phyloP scores from a whole-genome alignment of 2,888 invertebrate species.

The Agrilus biguttatus region DNA sequence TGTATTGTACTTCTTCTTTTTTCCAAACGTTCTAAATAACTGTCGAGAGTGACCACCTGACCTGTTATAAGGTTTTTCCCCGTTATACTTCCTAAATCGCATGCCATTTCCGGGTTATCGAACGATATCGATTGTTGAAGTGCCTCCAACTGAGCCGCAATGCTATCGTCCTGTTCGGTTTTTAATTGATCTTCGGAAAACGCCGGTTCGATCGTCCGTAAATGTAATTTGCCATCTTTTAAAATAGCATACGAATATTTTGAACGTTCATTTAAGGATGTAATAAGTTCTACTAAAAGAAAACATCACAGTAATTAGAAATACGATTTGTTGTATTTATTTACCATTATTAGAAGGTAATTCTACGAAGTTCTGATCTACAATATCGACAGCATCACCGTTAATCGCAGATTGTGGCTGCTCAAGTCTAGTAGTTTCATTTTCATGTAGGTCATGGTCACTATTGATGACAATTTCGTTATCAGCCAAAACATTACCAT shows the following conservation, averaged over 20 bases:
- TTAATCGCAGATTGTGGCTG: too few species aligned
- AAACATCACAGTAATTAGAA: too few species aligned
- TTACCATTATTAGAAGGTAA: too few species aligned
- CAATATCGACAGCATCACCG: too few species aligned
- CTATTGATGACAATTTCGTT: too few species aligned
- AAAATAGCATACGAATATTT: slow-evolving; percentile 13
- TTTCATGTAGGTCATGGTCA: too few species aligned
- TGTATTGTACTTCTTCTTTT: neutral
- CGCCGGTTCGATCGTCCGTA: slow-evolving; percentile 7
- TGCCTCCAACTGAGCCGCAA: slow-evolving; percentile 3
- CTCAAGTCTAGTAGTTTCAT: too few species aligned
- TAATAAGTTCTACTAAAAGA: too few species aligned
- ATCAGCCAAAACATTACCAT: too few species aligned
- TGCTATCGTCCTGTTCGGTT: slow-evolving; percentile 1
- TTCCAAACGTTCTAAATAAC: slow-evolving; percentile 9
- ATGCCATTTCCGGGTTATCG: slow-evolving; percentile 1
- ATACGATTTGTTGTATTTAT: too few species aligned
- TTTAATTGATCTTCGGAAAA: slow-evolving; percentile 1
- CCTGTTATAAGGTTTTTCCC: slow-evolving; percentile 13
- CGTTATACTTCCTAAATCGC: slow-evolving; percentile 8
- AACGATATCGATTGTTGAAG: slow-evolving; percentile 6
- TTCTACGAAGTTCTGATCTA: too few species aligned
- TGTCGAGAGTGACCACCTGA: slow-evolving; percentile 12
- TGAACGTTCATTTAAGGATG: neutral
- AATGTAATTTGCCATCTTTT: slow-evolving; percentile 14